A percentile compares a stretch with the other conserved stretches of the same genome.
phyloP scores from a whole-genome alignment of 2,888 invertebrate species.

The Nematopogon swammerdamellus region DNA sequence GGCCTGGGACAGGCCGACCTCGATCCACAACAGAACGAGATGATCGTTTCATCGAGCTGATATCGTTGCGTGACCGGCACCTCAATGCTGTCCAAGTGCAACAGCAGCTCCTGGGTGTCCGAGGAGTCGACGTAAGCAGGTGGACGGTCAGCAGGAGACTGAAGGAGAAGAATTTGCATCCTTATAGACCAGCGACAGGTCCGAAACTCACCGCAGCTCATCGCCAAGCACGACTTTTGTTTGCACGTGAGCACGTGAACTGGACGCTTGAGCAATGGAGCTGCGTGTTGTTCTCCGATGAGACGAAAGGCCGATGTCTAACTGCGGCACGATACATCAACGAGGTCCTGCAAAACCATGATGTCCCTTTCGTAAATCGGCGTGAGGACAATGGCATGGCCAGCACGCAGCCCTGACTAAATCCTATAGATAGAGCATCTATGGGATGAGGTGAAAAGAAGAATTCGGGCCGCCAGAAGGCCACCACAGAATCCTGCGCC shows the following conservation, averaged over 20 bases:
- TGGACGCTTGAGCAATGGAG: constrained; percentile 4
- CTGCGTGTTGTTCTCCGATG: too few relatives aligned
- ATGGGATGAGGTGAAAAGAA: constrained; percentile 12
- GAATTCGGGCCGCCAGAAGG: too few relatives aligned
- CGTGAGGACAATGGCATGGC: too few relatives aligned
- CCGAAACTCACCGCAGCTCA: constrained; percentile 9
- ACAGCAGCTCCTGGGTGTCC: constrained; percentile 1
- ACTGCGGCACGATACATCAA: too few relatives aligned
- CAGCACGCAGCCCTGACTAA: constrained; percentile 16
- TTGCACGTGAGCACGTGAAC: constrained; percentile 1
- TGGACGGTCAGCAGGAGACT: constrained; percentile 13
- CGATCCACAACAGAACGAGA: constrained; percentile 5
- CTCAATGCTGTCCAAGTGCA: constrained; percentile 4
- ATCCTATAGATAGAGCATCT: constrained; percentile 14
- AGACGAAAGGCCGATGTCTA: background rate
- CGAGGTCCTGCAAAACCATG: constrained; percentile 7
- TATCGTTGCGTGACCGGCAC: constrained; percentile 6
- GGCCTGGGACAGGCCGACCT: background rate
- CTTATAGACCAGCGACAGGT: constrained; percentile 9
- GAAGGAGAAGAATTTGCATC: background rate
- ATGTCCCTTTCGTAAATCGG: background rate
- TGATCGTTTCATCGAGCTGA: constrained; percentile 6
- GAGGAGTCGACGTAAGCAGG: constrained; percentile 10
- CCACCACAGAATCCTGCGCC: too few relatives aligned
- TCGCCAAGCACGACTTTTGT: background rate